These are phyloP conservation scores for Drosophila lacteicornis DNA, from an alignment of 1,140 invertebrate species.

Conservation along the genomic window DNA sequence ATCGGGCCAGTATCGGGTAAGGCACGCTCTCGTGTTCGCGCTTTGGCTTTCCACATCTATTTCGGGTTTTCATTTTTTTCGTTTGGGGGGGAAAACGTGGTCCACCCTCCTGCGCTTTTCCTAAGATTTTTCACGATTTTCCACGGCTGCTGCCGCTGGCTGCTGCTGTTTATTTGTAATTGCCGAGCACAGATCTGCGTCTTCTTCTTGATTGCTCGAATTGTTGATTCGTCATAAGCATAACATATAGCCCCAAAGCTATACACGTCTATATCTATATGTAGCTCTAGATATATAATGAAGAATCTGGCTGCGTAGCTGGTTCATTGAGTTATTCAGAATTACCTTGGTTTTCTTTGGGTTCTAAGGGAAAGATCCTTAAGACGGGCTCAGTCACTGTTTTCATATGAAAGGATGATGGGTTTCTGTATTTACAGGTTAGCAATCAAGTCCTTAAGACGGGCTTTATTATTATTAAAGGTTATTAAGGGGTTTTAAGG, in stretches of 20 bases:
- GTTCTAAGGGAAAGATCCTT: neutral
- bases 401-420: no score
- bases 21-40: neutral
- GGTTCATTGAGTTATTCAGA: neutral
- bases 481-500: no score
- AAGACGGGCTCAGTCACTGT: neutral
- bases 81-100: neutral
- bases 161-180: conserved; percentile 44
- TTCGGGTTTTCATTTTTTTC: neutral
- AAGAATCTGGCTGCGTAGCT: conserved; percentile 1
- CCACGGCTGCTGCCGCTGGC: conserved; percentile 5
- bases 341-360: neutral
- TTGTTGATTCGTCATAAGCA: conserved; percentile 51
- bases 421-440: no score
- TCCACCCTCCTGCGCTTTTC: conserved; percentile 16
- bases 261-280: conserved; percentile 18
- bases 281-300: neutral
- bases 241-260: conserved; percentile 38
- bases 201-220: conserved; percentile 29
- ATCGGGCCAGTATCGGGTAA: conserved; percentile 16
- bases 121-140: conserved; percentile 1
- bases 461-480: neutral
- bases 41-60: conserved; percentile 2
- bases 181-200: conserved; percentile 41
- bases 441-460: neutral